Percentiles rank a stretch among this genome's conserved stretches.
These are phyloP conservation scores for Paedocypris micromegethes DNA, from an alignment of 2,797 vertebrate genomes.

Conservation along the genomic window DNA sequence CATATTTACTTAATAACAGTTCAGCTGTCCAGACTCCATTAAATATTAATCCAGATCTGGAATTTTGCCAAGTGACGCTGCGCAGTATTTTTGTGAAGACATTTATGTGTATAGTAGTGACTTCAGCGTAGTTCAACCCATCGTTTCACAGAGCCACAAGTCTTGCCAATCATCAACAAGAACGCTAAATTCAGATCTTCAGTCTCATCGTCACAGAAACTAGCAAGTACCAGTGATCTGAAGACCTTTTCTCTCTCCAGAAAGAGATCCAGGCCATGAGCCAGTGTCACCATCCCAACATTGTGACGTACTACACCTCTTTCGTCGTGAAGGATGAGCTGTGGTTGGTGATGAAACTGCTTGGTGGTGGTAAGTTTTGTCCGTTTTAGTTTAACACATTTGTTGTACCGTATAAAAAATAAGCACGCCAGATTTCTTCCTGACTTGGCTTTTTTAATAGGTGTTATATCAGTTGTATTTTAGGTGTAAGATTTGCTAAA, in stretches of 20 bases:
- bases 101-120: neutral
- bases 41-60: conserved; percentile 34
- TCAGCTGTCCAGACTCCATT: conserved; percentile 18
- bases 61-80: conserved; percentile 10
- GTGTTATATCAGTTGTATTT: no score
- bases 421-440: no score
- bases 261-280: conserved; percentile 99
- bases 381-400: no score
- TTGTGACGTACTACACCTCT: conserved; percentile 96
- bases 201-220: no score
- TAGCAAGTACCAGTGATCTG: neutral
- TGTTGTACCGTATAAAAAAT: no score
- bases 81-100: conserved; percentile 17
- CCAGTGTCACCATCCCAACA: conserved; percentile 97
- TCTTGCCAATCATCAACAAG: no score
- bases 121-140: no score
- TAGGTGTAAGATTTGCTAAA: no score
- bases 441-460: no score
- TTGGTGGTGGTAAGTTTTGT: conserved; percentile 85
- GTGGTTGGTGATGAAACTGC: conserved; percentile 97
- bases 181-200: no score
- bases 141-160: no score
- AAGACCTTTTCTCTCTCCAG: conserved; percentile 62
- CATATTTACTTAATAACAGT: conserved; percentile 1
- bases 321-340: conserved; percentile 98